Base-by-base conservation (phyloP, 1,140 invertebrate genomes). In the Harpegnathos saltator region DNA sequence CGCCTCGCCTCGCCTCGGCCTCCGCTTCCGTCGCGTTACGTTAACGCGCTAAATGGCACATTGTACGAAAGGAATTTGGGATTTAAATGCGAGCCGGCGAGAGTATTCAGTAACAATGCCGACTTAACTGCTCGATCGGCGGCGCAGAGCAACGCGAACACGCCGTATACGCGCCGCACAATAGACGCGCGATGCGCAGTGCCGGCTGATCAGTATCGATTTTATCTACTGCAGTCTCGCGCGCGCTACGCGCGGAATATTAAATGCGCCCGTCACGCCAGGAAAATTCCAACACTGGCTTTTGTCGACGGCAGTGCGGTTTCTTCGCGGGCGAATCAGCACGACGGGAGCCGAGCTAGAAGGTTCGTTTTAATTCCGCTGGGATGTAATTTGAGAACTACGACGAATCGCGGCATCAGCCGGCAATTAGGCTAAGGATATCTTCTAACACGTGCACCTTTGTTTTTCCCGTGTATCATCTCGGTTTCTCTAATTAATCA, bases 41-140 rank as follows among this genome's bases (percentile, higher is more conserved):
- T 69, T 78, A 80, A 80, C 52, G 75, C n/a, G 65, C 22, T 38
- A 69, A 80, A 80, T 80, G 75, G 65, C 52, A 52, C 65, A 11
- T 69, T 12, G 22, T 33, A 17, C 17, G 38, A 69, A 26, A 38
- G 33, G 50, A 68, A 56, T 24, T 33, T n/a, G 17, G 15, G 14
- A 78, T 78, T 26, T 58, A 38, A 68, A 69, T 78, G 75, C 17
- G 12, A 26, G 17, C 17, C 29, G 63, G 56, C 38, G 29, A 33
- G 50, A 69, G 66, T 44, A 69, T 17, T 24, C 38, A 7, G 14
- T 44, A 44, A 19, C 48, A 59, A 63, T 9, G 26, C 48, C 44
- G 73, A 77, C 52, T 77, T 19, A 50, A 7, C 2, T n/a, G 26
- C 62, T 17, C 50, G 29, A 66, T 66, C 62, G 48, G 52, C 62